phyloP scores from a whole-genome alignment of 2,113 vertebrate species.

The Platysternon megacephalum region DNA sequence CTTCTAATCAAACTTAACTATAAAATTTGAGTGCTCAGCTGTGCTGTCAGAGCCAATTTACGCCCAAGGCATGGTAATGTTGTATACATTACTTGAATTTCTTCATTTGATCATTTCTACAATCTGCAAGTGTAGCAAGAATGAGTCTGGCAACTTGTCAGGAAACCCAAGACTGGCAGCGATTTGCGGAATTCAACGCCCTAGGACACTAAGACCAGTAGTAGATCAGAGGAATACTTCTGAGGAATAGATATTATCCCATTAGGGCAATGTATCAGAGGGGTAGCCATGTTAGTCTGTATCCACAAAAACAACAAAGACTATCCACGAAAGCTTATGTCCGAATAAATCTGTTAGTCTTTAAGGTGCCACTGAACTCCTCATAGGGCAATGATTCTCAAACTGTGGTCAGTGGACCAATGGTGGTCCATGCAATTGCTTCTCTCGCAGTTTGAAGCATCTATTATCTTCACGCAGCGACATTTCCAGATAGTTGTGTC shows the following conservation, averaged over 20 bases:
- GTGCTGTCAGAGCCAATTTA: not conserved
- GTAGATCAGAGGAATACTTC: not conserved
- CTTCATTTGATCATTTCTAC: not conserved
- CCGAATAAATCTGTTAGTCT: too few species aligned
- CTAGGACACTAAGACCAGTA: not conserved
- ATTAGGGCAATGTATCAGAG: not conserved
- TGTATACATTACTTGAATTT: not conserved
- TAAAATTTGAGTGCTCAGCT: not conserved
- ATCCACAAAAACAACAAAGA: too few species aligned
- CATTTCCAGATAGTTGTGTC: slow-evolving; percentile 44
- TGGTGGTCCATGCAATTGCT: slow-evolving; percentile 41
- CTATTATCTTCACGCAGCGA: not conserved
- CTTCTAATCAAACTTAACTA: slow-evolving; percentile 46
- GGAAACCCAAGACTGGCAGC: not conserved
- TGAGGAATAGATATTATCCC: not conserved
- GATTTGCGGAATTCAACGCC: not conserved
- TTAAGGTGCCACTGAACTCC: too few species aligned
- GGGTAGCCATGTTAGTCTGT: too few species aligned
- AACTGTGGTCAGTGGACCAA: not conserved
- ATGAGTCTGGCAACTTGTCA: not conserved
- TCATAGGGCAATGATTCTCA: not conserved
- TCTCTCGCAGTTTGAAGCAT: slow-evolving; percentile 28
- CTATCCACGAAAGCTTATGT: too few species aligned
- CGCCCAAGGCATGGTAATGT: not conserved
- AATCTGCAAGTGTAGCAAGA: not conserved